Base-by-base conservation (phyloP, 2,113 vertebrate species). In the Amphiprion percula region DNA sequence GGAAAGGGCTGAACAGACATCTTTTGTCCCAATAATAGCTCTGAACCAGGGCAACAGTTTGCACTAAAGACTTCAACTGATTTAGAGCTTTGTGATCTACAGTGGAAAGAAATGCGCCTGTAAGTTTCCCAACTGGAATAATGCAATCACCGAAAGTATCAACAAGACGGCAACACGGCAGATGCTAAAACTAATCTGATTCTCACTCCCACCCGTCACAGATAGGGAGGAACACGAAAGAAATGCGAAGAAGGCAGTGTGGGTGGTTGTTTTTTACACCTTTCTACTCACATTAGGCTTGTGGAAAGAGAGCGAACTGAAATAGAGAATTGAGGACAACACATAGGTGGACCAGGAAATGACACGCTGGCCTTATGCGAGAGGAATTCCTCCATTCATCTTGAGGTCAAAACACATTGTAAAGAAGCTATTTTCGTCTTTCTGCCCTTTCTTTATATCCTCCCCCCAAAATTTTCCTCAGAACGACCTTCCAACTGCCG, bases 1-100 rank as follows among this genome's bases (percentile, higher is more conserved):
- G 91, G 89, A 92, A 90, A 91, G 78, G 90, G 90, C 86, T 91
- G 92, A 92, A 93, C 90, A 92, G 85, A 88, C 90, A 90, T 88
- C 92, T 92, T 93, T 93, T 92, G 90, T 92, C 88, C 88, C 87
- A 85, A 83, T 89, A 91, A 91, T 90, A 90, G 87, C 88, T 80
- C 76, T 14, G 54, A 79, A 84, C 80, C 82, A 71, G 68, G 83
- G 82, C 75, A 82, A 88, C 84, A 84, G 82, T 91, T 90, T 87
- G 77, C 47, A 80, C 61, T 21, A 30, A 86, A 82, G 68, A 59
- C 63, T 73, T 82, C 11, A 28, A 74, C 82, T 59, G 53, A 78
- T 81, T 77, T 82, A 65, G 77, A 82, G 73, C 49, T 71, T 70
- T 68, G 60, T 64, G 74, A 87, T 73, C n/a, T 41, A 28, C 66